Base-by-base conservation (phyloP, 2,888 invertebrate genomes). In the Eupithecia vulgata region DNA sequence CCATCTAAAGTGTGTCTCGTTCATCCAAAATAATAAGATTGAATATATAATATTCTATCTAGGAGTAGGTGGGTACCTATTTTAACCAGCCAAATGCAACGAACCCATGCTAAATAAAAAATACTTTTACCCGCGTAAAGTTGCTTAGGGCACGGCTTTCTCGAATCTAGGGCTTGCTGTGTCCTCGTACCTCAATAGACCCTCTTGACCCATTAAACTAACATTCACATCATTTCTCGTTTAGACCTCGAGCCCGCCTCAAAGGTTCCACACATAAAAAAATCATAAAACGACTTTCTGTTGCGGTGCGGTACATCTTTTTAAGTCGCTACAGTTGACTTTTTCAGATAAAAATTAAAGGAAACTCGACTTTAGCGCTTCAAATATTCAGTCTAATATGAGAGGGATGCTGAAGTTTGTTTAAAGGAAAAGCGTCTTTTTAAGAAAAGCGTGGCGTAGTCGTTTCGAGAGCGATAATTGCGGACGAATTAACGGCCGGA, bases 151-250 rank as follows among this genome's bases (percentile, higher is more conserved):
- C 79, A 81, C 81, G 81, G 81, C 79, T 76, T 76, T 76, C 65
- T 77, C 76, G 79, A 85, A 88, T 86, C 85, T 85, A 82, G 85
- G 82, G 78, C 84, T 85, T 79, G 76, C 75, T 81, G 80, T 83
- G 81, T 82, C 81, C 81, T 88, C 85, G 84, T 86, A 85, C 86
- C 83, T 91, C 90, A 89, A 91, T 89, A 87, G 88, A 81, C 83
- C 81, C 86, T 84, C 90, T 90, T 90, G 90, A 91, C 91, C 91
- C 81, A 90, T 81, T 91, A 87, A 88, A 86, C 88, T 83, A 85
- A 85, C 88, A 88, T 90, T 89, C 89, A 89, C 84, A 85, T 86
- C 88, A 87, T 88, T 87, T 84, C 88, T 85, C 87, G 85, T 87
- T 88, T 87, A 88, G 79, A 81, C 81, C 79, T 65, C 78, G 83